Evolutionary conservation across 2,113 vertebrate species (phyloP), one percentile per base, ranked within the genome.

Genomic region (Malurus melanocephalus): DNA sequence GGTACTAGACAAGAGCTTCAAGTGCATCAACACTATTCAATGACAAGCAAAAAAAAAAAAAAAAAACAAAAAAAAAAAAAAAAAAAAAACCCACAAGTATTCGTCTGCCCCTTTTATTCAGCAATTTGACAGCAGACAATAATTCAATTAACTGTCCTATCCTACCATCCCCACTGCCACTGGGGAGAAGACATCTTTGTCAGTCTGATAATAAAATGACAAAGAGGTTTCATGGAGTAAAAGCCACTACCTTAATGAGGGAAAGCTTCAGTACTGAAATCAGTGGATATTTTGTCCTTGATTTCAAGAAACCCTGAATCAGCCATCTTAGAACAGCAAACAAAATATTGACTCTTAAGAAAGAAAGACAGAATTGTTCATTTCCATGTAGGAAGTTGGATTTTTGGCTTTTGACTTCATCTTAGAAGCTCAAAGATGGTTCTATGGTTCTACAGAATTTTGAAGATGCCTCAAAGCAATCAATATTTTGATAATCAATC

Each of bases 121-220:
- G 65, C 45, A 94, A 78, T 83, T 78, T 93, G 65, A 89, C 73
- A 93, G 82, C 46, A 93, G 73, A 91, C 0, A 9, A 80, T 93
- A 94, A 96, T 84, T 89, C 73, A 88, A 62, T 92, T 92, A 92
- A 68, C 83, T 60, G 23, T 68, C 65, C 49, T 89, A 76, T 67
- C 65, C 48, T 91, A 77, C 32, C 56, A 77, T 45, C 23, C 42
- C 33, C 24, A 84, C 40, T 27, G 30, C 60, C 73, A 88, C 40
- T 60, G 56, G 52, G 91, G 85, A 89, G 21, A 88, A 93, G 88
- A 88, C 3, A n/a, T 74, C 61, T 57, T 56, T 83, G 40, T 85
- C 64, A 92, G 27, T 27, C 17, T 82, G 11, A 7, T 60, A 40
- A 87, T 76, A 56, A 71, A 26, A 1, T 6, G 35, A 72, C 7